Evolutionary conservation across 1,140 invertebrate species (phyloP).

Genomic region (Ruditapes philippinarum): DNA sequence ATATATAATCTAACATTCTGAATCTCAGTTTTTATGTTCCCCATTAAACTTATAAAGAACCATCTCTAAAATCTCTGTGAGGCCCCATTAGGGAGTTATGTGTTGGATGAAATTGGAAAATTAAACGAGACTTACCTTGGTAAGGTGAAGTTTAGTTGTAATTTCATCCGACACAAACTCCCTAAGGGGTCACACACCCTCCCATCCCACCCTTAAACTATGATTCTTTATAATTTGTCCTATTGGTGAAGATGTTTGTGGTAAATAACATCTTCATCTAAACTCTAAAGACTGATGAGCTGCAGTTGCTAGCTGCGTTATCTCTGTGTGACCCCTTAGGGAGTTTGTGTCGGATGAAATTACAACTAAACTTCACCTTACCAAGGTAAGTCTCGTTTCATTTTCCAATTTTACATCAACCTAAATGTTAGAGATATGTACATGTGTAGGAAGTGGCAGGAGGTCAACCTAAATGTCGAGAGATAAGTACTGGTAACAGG

Average conservation of each 20-base stretch:
- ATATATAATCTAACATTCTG: too few species aligned
- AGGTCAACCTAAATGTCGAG: too few species aligned
- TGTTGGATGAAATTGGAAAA: conserved; percentile 6
- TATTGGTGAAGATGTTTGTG: background rate
- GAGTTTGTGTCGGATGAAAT: background rate
- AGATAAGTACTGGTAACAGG: too few species aligned
- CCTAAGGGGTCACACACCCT: conserved; percentile 11
- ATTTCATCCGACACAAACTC: conserved; percentile 9
- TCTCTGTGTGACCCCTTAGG: background rate
- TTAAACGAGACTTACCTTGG: conserved; percentile 5
- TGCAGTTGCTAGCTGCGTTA: background rate
- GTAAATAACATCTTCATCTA: background rate
- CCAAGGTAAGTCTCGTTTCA: conserved; percentile 3
- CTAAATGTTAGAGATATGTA: too few species aligned
- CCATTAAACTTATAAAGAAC: too few species aligned
- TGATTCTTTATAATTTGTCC: background rate
- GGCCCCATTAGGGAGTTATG: background rate
- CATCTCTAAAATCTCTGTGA: background rate
- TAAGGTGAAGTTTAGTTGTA: conserved; percentile 23
- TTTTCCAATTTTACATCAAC: background rate
- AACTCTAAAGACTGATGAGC: conserved; percentile 13
- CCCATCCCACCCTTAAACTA: background rate
- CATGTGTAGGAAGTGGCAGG: too few species aligned
- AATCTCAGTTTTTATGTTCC: too few species aligned
- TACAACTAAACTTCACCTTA: conserved; percentile 20